Conservation (phyloP, 2,113 vertebrate species). For the Zosterops borbonicus region DNA sequence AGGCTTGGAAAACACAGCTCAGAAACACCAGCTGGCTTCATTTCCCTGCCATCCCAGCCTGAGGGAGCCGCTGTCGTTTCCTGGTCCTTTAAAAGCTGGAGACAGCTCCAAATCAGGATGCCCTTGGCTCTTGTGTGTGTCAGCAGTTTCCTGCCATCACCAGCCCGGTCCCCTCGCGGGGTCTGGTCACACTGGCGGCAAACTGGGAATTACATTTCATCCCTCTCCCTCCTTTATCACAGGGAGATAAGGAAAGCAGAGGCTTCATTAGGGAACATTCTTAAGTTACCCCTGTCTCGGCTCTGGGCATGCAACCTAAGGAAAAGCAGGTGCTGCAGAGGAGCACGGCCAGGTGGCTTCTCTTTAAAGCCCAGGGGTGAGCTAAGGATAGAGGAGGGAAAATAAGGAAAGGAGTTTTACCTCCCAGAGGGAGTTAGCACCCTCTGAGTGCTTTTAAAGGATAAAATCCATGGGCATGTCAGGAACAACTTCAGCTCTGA, state of each 20-base stretch:
- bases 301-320: conserved; percentile 15
- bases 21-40: not conserved
- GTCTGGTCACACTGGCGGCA: not conserved
- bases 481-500: not conserved
- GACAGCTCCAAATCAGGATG: conserved; percentile 34
- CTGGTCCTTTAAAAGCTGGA: conserved; percentile 40
- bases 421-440: conserved; percentile 14
- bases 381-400: conserved; percentile 31
- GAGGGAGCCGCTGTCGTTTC: not conserved
- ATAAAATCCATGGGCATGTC: not conserved
- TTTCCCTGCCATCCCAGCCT: not conserved
- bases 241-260: conserved; percentile 27
- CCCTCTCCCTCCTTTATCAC: not conserved
- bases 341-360: conserved; percentile 45
- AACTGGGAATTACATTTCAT: conserved; percentile 50
- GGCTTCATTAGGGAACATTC: conserved; percentile 50
- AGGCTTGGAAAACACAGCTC: not conserved
- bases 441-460: not conserved
- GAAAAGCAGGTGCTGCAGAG: conserved; percentile 38
- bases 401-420: not conserved
- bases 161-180: not conserved
- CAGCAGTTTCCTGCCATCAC: conserved; percentile 41
- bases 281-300: conserved; percentile 57
- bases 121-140: conserved; percentile 48
- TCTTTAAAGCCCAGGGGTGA: not conserved